Evolutionary conservation across 1,140 invertebrate genomes (phyloP), one percentile per base, ranked within the genome.

Genomic region (Gonioctena quinquepunctata): DNA sequence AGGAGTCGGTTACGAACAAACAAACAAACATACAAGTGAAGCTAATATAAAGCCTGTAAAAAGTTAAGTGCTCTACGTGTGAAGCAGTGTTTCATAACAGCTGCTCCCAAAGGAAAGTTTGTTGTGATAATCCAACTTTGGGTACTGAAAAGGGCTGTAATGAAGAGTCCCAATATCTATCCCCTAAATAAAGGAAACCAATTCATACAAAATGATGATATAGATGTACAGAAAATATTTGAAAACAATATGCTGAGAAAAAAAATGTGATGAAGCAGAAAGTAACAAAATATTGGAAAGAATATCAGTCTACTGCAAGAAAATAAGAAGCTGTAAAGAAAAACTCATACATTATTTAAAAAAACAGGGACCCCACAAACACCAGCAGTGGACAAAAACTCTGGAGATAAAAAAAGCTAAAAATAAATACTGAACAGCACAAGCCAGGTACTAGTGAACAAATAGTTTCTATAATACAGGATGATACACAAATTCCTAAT

Each of bases 181-280:
- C 2, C 54, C 18, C 2, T 11, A 56, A 56, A 19, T 4, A 3
- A 56, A 56, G 18, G 54, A 4, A 56, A 21, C 3, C 3, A 56
- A n/a, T 21, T 21, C 54, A 21, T 3, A 21, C 18, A 3, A 56
- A 56, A 4, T 21, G 54, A 56, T 1, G 54, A 21, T 56, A 56
- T 56, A 56, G 54, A 56, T 3, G 54, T 56, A 56, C 18, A 3
- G 3, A 56, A 56, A 4, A 4, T 56, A 4, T 4, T 56, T 18
- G 54, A 56, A 56, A 56, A 56, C 18, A 56, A 21, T 56, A 56
- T 56, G 54, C 54, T 56, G 3, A n/a, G 54, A 21, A 56, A 56
- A 56, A 3, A 19, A 21, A 3, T 56, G 22, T 21, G n/a, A 56
- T 2, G 3, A 56, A 56, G 54, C 54, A 21, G 54, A 56, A 56